Percentiles rank a stretch among this genome's conserved stretches.
These are phyloP conservation scores for Brachirus orientalis DNA, from an alignment of 2,113 vertebrate species.

Conservation along the genomic window DNA sequence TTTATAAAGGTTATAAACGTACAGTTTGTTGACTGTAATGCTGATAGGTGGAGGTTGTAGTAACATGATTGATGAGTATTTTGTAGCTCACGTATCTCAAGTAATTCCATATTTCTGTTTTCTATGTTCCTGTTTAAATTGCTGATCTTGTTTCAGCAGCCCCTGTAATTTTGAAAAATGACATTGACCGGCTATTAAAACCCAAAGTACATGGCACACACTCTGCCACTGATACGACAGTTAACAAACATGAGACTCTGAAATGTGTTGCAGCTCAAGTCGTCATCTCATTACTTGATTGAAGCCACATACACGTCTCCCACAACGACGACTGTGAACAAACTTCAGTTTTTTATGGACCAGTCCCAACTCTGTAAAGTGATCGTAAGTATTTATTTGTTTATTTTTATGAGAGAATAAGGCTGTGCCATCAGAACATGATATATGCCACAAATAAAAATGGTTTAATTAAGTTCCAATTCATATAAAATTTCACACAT, in stretches of 20 bases:
- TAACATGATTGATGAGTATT: too few relatives aligned
- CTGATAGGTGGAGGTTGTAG: too few relatives aligned
- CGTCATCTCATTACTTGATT: slow-evolving; percentile 44
- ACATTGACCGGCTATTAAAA: background rate
- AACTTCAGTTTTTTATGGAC: slow-evolving; percentile 60
- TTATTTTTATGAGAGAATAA: background rate
- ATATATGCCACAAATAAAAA: too few relatives aligned
- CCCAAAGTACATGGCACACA: background rate
- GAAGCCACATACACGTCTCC: slow-evolving; percentile 63
- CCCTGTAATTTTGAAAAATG: background rate
- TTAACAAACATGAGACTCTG: background rate
- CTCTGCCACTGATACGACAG: background rate
- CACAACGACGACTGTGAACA: slow-evolving; percentile 37
- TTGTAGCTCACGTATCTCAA: too few relatives aligned
- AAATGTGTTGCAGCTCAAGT: slow-evolving; percentile 57
- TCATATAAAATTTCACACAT: too few relatives aligned
- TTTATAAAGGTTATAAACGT: background rate
- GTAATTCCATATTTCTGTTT: too few relatives aligned
- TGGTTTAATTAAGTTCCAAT: background rate
- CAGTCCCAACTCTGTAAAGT: slow-evolving; percentile 62
- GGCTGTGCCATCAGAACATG: background rate
- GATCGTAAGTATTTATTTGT: slow-evolving; percentile 42
- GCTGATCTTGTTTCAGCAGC: background rate
- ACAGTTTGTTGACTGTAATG: background rate
- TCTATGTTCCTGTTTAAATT: background rate